Percentiles rank a stretch among this genome's conserved stretches.
phyloP scores from a whole-genome alignment of 2,797 vertebrate genomes.

The Mus minutoides region DNA sequence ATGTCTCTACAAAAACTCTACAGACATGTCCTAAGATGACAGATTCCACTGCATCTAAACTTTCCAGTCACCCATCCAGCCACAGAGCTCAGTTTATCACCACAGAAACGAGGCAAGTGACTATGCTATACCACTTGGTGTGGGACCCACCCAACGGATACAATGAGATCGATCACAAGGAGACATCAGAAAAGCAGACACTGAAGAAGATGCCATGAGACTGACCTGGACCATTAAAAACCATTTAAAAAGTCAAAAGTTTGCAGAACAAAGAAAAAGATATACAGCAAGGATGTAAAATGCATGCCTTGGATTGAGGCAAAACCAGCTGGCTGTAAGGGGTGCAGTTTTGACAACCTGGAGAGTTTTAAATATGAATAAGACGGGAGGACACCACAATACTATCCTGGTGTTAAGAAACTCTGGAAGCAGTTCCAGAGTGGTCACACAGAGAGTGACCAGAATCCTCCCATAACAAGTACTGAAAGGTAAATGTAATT shows the following conservation, averaged over 20 bases:
- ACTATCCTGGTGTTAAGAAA: background rate
- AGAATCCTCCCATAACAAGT: background rate
- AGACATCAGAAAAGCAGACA: background rate
- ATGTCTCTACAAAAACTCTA: background rate
- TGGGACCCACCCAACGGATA: background rate
- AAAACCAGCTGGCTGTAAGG: background rate
- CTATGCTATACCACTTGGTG: background rate
- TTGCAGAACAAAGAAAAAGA: slow-evolving; percentile 3
- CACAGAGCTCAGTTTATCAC: background rate
- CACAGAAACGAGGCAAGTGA: background rate
- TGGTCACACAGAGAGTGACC: background rate
- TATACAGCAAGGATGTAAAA: background rate
- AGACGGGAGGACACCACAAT: background rate
- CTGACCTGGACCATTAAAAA: background rate
- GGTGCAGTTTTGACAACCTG: background rate
- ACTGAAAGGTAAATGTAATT: background rate
- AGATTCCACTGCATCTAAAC: background rate
- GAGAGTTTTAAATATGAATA: background rate
- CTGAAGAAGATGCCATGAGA: background rate
- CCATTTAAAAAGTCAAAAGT: background rate
- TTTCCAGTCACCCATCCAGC: background rate
- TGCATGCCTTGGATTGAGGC: background rate
- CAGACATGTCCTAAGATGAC: background rate
- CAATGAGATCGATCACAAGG: background rate
- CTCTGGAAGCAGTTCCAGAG: background rate